Conservation (phyloP, 1,140 invertebrate genomes). For the Temnothorax curvispinosus region DNA sequence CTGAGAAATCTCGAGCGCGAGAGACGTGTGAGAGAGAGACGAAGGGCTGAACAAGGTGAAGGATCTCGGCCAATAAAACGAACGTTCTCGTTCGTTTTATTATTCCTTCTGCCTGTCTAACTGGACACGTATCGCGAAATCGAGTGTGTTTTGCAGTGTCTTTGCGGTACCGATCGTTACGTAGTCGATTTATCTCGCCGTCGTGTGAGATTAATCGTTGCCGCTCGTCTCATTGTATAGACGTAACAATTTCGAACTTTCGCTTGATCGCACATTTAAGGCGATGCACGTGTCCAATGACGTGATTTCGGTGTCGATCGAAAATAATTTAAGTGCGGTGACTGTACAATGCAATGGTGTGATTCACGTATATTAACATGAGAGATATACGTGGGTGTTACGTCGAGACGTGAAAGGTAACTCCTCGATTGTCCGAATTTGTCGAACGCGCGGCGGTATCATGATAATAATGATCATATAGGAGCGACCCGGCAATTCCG, state of each 20-base stretch:
- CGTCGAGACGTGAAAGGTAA: conserved; percentile 6
- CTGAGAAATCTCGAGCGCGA: not conserved
- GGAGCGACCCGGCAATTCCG: not conserved
- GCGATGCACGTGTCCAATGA: not conserved
- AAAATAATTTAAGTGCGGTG: not conserved
- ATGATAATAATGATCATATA: not conserved
- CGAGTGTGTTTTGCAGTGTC: not conserved
- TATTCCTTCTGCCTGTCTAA: not conserved
- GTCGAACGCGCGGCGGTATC: not conserved
- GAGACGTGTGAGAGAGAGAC: too few relatives aligned
- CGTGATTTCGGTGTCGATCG: not conserved
- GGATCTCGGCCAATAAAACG: not conserved
- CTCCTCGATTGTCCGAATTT: conserved; percentile 21
- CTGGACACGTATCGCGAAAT: not conserved
- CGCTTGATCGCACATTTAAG: not conserved
- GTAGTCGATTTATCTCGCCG: conserved; percentile 2
- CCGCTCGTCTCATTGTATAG: not conserved
- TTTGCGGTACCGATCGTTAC: not conserved
- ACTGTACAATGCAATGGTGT: not conserved
- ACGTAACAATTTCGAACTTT: not conserved
- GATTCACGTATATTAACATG: not conserved
- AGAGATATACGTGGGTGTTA: not conserved
- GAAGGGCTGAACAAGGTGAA: not conserved
- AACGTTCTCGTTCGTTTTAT: not conserved
- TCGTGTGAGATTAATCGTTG: not conserved